Base-by-base conservation (phyloP, 2,113 vertebrate species). In the Panthera uncia region DNA sequence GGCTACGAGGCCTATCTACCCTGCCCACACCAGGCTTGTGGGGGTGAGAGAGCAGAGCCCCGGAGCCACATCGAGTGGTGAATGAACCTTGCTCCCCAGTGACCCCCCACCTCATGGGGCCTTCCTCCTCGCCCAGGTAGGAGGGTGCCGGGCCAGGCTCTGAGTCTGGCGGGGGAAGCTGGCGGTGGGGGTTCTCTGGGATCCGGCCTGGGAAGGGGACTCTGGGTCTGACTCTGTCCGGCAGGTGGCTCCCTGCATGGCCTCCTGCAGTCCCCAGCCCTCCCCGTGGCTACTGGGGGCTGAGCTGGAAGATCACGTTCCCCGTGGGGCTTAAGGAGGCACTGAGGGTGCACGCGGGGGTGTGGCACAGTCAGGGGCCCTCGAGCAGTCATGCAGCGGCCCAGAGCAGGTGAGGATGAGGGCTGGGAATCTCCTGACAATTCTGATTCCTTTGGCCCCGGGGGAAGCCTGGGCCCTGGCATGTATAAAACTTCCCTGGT, bases 311-410 rank as follows among this genome's bases (percentile, higher is more conserved):
- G 71, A 16, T 69, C 1, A 5, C 18, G 1, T 83, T 74, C 41
- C 33, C 36, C 21, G 2, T 1, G 6, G 57, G 73, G 27, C 38
- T 31, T 0, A 5, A 48, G 82, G 82, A 66, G 66, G 38, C 69
- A 36, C 7, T 3, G 76, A 57, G 12, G 33, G 33, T 16, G 3
- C 2, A 21, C 36, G 66, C 4, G 7, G 66, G 50, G 45, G 41
- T 19, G 80, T 4, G 36, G 50, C 84, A 15, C 0, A 2, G 10
- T 55, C 52, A 57, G 78, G 38, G 25, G 21, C 31, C 10, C 50
- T 33, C 0, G 1, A 50, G 8, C 2, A 0, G 27, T 12, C 0
- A 2, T 14, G 41, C 33, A 78, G 15, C 6, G n/a, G 63, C 6
- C 10, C 57, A 12, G 66, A 61, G 38, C 3, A 2, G 7, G 50